These are phyloP conservation scores for Drosophila limbata DNA, from an alignment of 2,888 invertebrate species.

Conservation along the genomic window DNA sequence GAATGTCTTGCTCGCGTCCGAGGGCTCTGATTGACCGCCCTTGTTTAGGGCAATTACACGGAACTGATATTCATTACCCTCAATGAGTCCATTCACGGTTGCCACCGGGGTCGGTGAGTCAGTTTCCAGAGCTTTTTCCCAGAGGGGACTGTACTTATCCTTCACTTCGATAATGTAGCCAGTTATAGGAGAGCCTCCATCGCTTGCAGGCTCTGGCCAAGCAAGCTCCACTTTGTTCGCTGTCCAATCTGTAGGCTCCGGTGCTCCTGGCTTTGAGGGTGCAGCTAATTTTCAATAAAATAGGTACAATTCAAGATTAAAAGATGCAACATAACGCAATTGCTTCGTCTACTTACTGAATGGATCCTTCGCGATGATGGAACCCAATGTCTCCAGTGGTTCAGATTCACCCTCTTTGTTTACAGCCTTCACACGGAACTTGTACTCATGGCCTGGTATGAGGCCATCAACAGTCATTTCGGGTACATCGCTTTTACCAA, in stretches of 20 bases:
- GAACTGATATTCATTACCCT: constrained; percentile 99
- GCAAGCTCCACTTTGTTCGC: constrained; percentile 95
- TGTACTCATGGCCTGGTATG: constrained; percentile 96
- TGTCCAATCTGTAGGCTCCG: constrained; percentile 96
- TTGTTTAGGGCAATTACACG: constrained; percentile 97
- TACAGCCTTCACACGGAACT: constrained; percentile 96
- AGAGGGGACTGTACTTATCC: constrained; percentile 95
- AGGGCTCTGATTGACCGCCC: constrained; percentile 96
- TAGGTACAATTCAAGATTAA: too few relatives aligned
- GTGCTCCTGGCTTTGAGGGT: constrained; percentile 95
- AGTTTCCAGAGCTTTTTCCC: constrained; percentile 96
- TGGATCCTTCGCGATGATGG: constrained; percentile 97
- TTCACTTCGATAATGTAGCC: constrained; percentile 97
- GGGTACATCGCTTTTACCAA: constrained; percentile 92
- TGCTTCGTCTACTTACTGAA: constrained; percentile 89
- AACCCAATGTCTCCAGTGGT: constrained; percentile 96
- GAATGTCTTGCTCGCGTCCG: constrained; percentile 94
- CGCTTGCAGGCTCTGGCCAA: constrained; percentile 95
- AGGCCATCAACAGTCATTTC: constrained; percentile 95
- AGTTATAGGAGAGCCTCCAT: constrained; percentile 97
- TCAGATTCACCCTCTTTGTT: constrained; percentile 98
- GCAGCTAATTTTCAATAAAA: constrained; percentile 87
- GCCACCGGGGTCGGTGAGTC: constrained; percentile 91
- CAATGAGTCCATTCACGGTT: constrained; percentile 94
- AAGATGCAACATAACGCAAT: too few relatives aligned